These are phyloP conservation scores for Amiota communis DNA, from an alignment of 2,888 invertebrate species.

Conservation along the genomic window DNA sequence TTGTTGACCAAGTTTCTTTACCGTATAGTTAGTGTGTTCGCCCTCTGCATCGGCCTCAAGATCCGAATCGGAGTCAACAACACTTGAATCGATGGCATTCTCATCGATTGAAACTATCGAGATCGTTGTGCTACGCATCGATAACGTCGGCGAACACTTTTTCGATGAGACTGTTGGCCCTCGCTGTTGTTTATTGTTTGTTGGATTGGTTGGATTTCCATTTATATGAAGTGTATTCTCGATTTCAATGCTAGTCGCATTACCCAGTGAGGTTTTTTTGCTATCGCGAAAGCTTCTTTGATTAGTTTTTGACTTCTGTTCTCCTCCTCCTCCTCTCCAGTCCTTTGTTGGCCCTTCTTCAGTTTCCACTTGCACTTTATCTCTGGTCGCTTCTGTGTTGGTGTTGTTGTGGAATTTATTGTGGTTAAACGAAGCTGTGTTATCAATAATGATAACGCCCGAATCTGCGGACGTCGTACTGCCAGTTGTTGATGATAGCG, in stretches of 20 bases:
- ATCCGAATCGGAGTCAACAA: slow-evolving; percentile 69
- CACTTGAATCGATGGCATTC: slow-evolving; percentile 69
- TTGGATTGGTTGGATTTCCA: slow-evolving; percentile 20
- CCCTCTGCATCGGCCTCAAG: slow-evolving; percentile 57
- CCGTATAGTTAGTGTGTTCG: slow-evolving; percentile 59
- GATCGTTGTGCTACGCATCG: slow-evolving; percentile 68
- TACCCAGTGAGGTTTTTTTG: background rate
- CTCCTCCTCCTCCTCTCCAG: too few species aligned
- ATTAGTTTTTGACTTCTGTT: slow-evolving; percentile 10
- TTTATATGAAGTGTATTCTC: slow-evolving; percentile 54
- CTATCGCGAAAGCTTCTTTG: slow-evolving; percentile 31
- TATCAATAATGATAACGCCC: slow-evolving; percentile 67
- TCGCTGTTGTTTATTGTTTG: slow-evolving; percentile 13
- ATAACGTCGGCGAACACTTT: slow-evolving; percentile 63
- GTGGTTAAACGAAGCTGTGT: slow-evolving; percentile 48
- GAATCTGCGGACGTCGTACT: slow-evolving; percentile 70
- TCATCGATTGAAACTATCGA: slow-evolving; percentile 70
- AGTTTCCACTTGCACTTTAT: slow-evolving; percentile 25
- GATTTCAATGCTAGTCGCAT: slow-evolving; percentile 49
- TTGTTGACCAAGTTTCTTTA: slow-evolving; percentile 70
- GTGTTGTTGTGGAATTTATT: slow-evolving; percentile 21
- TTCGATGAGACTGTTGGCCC: slow-evolving; percentile 13
- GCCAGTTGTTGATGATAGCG: slow-evolving; percentile 47
- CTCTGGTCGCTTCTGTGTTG: slow-evolving; percentile 27
- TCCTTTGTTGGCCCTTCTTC: background rate